Base-by-base conservation (phyloP, 2,888 invertebrate species). In the Dusona sp. region DNA sequence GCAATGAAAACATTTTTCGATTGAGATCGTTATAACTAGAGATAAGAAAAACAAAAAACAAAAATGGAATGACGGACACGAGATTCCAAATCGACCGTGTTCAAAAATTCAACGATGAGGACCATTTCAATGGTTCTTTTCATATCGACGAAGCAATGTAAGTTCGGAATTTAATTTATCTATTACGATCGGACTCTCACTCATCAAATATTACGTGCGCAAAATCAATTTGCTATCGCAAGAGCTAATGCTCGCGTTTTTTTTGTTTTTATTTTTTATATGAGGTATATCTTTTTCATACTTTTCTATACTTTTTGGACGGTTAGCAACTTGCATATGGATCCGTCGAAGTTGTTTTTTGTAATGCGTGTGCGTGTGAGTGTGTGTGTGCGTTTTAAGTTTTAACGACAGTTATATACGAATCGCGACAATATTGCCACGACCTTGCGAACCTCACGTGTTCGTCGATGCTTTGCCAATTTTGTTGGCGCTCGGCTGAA, bases 401-500 rank as follows among this genome's bases (percentile, higher is more conserved):
- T 65, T 3, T 22, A 42, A 68, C 51, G 51, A 36, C 57, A 48
- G 48, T 75, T 29, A 83, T 77, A 80, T 73, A 72, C 67, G 80
- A 78, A 78, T 67, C 80, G 73, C 74, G 51, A 81, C 38, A 65
- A 75, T 54, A 54, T 79, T 73, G 54, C 57, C 36, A 81, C 33
- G 75, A 54, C 2, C 29, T 83, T 67, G 75, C 73, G 74, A 79
- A 87, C 85, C 78, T 84, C 86, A 77, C 81, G 79, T 83, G 79
- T 86, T 81, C 72, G 90, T 88, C 90, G 93, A 93, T 54, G 92
- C 91, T 89, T 93, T 94, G 79, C 90, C 90, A 85, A 90, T 88
- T 83, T 93, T 92, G 79, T 88, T 91, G 73, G 90, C 91, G 70
- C 89, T 92, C 57, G 91, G 89, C 77, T 93, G 92, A 85, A 90